Conservation (phyloP, 2,113 vertebrate species). For the Oceanodroma tethys region DNA sequence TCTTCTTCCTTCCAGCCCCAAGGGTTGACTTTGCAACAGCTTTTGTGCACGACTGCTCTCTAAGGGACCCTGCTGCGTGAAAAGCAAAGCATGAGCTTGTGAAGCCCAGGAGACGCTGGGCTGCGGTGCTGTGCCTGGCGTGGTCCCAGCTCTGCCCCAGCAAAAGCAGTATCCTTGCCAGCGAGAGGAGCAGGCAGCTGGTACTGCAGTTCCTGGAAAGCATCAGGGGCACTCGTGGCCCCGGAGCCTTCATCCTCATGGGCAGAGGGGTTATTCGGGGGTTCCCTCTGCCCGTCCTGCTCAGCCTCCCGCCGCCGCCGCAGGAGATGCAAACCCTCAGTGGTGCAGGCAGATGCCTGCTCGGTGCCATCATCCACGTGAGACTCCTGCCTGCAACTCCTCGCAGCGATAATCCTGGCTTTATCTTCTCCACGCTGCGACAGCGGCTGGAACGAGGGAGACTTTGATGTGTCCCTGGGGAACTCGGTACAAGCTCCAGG, state of each 20-base stretch:
- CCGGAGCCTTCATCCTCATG: fast-evolving
- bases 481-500: neutral
- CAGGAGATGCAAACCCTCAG: neutral
- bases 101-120: neutral
- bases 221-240: neutral
- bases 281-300: neutral
- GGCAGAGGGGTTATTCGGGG: neutral
- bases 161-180: neutral
- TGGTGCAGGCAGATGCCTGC: neutral
- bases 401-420: neutral
- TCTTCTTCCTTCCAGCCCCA: neutral
- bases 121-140: fast-evolving
- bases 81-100: neutral
- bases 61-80: fast-evolving
- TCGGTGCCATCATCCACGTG: neutral
- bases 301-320: fast-evolving
- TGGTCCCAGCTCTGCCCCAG: neutral
- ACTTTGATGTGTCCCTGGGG: neutral
- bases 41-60: fast-evolving
- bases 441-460: neutral
- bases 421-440: neutral
- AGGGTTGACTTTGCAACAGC: neutral
- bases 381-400: neutral
- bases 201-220: neutral
- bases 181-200: neutral